These are phyloP conservation scores for Grus americana DNA, from an alignment of 2,113 vertebrate species.

Conservation along the genomic window DNA sequence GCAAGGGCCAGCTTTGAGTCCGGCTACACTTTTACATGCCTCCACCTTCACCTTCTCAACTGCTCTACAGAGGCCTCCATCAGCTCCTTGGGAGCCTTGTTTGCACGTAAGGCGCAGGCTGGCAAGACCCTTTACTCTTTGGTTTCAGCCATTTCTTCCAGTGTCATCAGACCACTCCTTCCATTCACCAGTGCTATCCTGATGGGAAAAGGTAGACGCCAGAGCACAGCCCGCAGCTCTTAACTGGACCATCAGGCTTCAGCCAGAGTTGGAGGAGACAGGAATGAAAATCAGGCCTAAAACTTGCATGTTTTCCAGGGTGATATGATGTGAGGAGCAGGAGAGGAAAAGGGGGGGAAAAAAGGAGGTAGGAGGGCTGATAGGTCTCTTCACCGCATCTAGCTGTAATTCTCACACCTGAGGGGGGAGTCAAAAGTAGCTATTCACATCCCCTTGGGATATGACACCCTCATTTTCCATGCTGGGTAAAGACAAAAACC, in stretches of 20 bases:
- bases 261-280: not conserved
- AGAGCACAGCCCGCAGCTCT: not conserved
- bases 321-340: not conserved
- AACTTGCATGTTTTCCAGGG: constrained; percentile 13
- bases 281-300: not conserved
- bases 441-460: constrained; percentile 72
- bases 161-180: not conserved
- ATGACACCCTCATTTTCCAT: constrained; percentile 80
- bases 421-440: constrained; percentile 71
- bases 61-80: not conserved
- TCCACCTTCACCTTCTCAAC: not conserved
- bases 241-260: not conserved
- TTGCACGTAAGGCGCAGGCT: rapidly evolving
- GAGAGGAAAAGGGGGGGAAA: not conserved
- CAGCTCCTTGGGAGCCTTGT: not conserved
- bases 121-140: not conserved
- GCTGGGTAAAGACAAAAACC: constrained; percentile 80
- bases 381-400: constrained; percentile 2
- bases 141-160: not conserved
- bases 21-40: rapidly evolving
- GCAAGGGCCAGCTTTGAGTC: not conserved
- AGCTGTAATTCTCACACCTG: constrained; percentile 65
- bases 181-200: not conserved
- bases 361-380: not conserved
- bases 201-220: not conserved